Evolutionary conservation across 2,113 vertebrate species (phyloP).

Genomic region (Melanocharis versteri): DNA sequence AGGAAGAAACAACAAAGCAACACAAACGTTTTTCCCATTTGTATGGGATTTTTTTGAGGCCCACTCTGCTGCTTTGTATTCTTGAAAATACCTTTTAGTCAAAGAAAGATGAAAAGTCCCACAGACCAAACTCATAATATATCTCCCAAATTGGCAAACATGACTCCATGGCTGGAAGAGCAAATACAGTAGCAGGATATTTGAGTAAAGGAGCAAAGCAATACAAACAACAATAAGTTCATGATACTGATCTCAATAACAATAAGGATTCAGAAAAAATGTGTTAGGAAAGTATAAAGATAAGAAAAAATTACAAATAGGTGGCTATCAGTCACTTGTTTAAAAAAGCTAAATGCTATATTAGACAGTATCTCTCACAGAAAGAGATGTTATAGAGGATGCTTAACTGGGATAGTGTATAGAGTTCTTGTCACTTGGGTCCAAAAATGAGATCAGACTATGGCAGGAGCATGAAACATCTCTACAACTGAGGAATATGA

Average conservation of each 20-base stretch:
- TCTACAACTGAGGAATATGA: neutral
- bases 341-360: neutral
- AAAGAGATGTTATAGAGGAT: neutral
- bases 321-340: neutral
- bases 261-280: neutral
- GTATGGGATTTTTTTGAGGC: neutral
- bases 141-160: neutral
- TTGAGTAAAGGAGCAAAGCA: neutral
- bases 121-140: neutral
- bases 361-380: neutral
- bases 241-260: neutral
- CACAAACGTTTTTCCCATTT: neutral
- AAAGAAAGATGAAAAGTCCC: neutral
- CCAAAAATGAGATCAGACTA: neutral
- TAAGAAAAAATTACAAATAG: neutral
- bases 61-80: neutral
- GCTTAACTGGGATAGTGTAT: neutral
- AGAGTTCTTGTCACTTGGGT: neutral
- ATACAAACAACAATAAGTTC: neutral
- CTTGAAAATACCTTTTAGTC: neutral
- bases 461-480: neutral
- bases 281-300: neutral
- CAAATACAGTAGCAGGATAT: neutral
- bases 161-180: neutral
- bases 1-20: neutral